phyloP scores from a whole-genome alignment of 2,797 vertebrate genomes.

The Catharus ustulatus region DNA sequence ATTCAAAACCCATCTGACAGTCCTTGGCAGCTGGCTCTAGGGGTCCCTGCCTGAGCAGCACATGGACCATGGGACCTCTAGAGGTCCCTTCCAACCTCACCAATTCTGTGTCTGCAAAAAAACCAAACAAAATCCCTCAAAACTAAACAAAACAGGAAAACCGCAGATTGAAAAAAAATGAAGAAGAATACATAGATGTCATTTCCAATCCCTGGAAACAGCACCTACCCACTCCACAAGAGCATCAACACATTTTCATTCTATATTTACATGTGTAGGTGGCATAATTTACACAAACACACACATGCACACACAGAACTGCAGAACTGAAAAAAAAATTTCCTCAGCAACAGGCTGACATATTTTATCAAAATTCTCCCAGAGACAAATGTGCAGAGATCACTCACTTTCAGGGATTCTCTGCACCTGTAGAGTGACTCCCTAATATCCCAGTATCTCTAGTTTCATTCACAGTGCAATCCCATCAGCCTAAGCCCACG shows the following conservation, averaged over 20 bases:
- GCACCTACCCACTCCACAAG: neutral
- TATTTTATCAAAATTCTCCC: neutral
- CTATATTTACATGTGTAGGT: neutral
- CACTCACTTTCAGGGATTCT: neutral
- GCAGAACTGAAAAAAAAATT: neutral
- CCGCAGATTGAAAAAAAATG: accelerated
- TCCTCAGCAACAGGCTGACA: neutral
- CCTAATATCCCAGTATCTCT: neutral
- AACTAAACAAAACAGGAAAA: neutral
- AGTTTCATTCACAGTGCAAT: neutral
- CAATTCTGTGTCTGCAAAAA: neutral
- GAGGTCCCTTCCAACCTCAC: neutral
- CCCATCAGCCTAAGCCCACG: neutral
- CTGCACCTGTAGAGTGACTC: neutral
- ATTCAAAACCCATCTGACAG: neutral
- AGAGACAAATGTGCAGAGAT: neutral
- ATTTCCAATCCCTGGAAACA: neutral
- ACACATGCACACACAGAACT: neutral
- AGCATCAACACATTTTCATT: neutral
- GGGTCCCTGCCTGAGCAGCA: neutral
- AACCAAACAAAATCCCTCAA: accelerated
- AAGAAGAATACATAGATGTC: neutral
- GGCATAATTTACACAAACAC: neutral
- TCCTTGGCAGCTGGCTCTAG: neutral
- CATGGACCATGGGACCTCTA: neutral